Conservation (phyloP, 2,888 invertebrate genomes). For the Entomobrya proxima region DNA sequence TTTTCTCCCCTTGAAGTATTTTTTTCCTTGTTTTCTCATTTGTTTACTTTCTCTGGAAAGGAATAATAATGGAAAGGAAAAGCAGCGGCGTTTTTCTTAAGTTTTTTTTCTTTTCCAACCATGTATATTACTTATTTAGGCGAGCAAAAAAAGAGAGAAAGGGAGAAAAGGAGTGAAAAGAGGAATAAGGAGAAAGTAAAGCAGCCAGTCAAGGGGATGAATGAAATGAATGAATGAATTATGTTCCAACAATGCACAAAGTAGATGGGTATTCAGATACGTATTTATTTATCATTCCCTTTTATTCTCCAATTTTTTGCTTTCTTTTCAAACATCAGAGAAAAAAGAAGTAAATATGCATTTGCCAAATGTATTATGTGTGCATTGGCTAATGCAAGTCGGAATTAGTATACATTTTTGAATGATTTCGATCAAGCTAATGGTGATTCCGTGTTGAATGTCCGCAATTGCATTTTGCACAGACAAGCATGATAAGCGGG, state of each 20-base stretch:
- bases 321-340: not conserved
- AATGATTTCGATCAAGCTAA: conserved; percentile 61
- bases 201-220: conserved; percentile 37
- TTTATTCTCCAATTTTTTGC: not conserved
- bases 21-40: conserved; percentile 42
- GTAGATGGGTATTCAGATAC: not conserved
- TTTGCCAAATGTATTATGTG: not conserved
- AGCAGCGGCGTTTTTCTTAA: not conserved
- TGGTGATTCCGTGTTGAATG: conserved; percentile 56
- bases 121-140: conserved; percentile 2
- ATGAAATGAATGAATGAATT: conserved; percentile 49
- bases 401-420: conserved; percentile 30
- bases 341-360: not conserved
- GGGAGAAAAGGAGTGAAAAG: not conserved
- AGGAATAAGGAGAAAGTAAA: not conserved
- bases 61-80: conserved; percentile 7
- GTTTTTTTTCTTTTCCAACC: not conserved
- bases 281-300: not conserved
- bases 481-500: conserved; percentile 31
- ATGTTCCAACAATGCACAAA: conserved; percentile 23
- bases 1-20: not conserved
- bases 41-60: conserved; percentile 7
- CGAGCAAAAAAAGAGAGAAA: not conserved
- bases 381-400: not conserved
- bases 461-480: conserved; percentile 44